Base-by-base conservation (phyloP, 2,797 vertebrate genomes). In the Xerus rutilus region DNA sequence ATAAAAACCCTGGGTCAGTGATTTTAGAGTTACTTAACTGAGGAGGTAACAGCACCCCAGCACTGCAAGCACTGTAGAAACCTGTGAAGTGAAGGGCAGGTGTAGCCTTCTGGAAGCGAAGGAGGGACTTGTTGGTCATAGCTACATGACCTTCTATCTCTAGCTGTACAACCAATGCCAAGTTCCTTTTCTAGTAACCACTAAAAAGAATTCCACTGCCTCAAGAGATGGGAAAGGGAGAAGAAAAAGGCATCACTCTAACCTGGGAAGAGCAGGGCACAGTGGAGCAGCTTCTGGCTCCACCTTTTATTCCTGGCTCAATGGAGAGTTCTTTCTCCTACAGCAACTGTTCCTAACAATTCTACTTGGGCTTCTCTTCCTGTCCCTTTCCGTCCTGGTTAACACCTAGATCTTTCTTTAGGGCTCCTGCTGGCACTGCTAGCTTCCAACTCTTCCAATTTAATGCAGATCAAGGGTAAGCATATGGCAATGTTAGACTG, bases 1-100 rank as follows among this genome's bases (percentile, higher is more conserved):
- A 89, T 89, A 95, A 84, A 96, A 92, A 79, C 82, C 89, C 67
- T 49, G 78, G 83, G 94, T 92, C 85, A 83, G 85, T 94, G 45
- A 89, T 94, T 93, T 76, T 28, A 89, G 78, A 86, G 85, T 86
- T 65, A 97, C 54, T 81, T 78, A 73, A 89, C 77, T 67, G 23
- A 70, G 77, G 85, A 70, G 43, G 82, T 39, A 65, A 73, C 1
- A 21, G 77, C 82, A 65, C 3, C 84, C 78, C 39, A 20, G 1
- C 28, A 52, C 72, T 18, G 3, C 23, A 65, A 23, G 52, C 45
- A 23, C 77, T 14, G 2, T 11, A 62, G 77, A 86, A 73, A 67
- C 57, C 30, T 39, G 15, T 35, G 72, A 84, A 79, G 86, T n/a
- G 7, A 73, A 78, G 85, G 7, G 77, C 47, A 49, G 0, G n/a